Evolutionary conservation across 2,113 vertebrate genomes (phyloP), one percentile per base, ranked within the genome.

Genomic region (Mobula hypostoma): DNA sequence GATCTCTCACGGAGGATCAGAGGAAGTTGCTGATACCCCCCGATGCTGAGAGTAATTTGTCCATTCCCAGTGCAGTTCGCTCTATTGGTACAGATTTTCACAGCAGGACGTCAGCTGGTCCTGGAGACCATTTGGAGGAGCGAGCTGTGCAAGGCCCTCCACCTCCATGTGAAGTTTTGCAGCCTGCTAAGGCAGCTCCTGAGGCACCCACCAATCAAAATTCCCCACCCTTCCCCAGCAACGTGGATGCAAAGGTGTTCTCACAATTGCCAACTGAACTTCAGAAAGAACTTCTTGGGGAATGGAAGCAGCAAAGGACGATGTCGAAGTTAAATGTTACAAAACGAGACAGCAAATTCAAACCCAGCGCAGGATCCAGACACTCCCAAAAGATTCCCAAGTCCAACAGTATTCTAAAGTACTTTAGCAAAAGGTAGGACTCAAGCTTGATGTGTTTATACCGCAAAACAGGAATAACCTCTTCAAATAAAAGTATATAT

Each of bases 251-350:
- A 32, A 83, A 95, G 63, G 97, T 98, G 77, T 99, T 99, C 96
- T 97, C 96, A 1, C 97, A 98, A 95, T 96, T 99, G 9, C 98
- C 98, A 0, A 82, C 94, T 0, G 97, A 97, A 5, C 90, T 99
- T 63, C 98, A 98, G 90, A 95, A 66, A 68, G 98, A 99, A 94
- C 94, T 99, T 2, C 93, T 97, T 94, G 95, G 95, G 0, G 97
- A 97, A 21, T 98, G 98, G 98, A 98, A 96, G 94, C 96, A 95
- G 9, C 95, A 94, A 95, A 93, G 36, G 68, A 94, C 92, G 0
- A 63, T 94, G 19, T 94, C 96, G 63, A 97, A 97, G 94, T 94
- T 95, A 32, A 94, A 94, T 0, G 79, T 78, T 1, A 96, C 94
- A 94, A 97, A 95, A 95, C 92, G 94, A 79, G 58, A 77, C 0